A percentile compares a stretch with the other conserved stretches of the same genome.
Evolutionary conservation across 92 coral and sea anemone genomes (phyloP).

Genomic region (Bergia puertoricense): DNA sequence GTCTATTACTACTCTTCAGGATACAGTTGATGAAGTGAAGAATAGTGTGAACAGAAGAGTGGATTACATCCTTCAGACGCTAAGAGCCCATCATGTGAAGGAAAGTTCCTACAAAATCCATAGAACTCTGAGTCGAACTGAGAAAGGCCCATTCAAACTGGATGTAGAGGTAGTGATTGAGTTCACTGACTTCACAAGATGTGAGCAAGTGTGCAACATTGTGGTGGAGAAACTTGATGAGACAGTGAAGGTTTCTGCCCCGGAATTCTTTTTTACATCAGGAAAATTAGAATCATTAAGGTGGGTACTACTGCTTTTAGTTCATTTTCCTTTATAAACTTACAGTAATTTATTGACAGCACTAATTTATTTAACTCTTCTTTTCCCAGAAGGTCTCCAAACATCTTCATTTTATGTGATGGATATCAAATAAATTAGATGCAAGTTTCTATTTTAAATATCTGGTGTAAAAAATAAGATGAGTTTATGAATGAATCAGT

Average conservation of each 20-base stretch:
- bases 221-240: constrained; percentile 95
- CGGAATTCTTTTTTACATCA: constrained; percentile 79
- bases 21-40: constrained; percentile 92
- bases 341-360: not conserved
- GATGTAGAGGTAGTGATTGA: constrained; percentile 80
- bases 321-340: not conserved
- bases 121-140: constrained; percentile 70
- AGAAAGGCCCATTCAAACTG: constrained; percentile 61
- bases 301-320: constrained; percentile 28
- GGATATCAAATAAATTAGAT: no score
- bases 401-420: no score
- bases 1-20: constrained; percentile 50
- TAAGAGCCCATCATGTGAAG: constrained; percentile 78
- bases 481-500: no score
- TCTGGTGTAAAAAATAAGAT: no score
- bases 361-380: no score
- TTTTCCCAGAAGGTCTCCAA: no score
- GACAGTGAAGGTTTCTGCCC: constrained; percentile 77
- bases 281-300: constrained; percentile 80
- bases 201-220: constrained; percentile 93
- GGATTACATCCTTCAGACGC: constrained; percentile 86
- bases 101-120: constrained; percentile 72
- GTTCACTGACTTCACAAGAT: constrained; percentile 80
- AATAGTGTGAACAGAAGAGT: constrained; percentile 92
- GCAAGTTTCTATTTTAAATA: no score